These are phyloP conservation scores for Chrysodeixis includens DNA, from an alignment of 2,888 invertebrate species.

Conservation along the genomic window DNA sequence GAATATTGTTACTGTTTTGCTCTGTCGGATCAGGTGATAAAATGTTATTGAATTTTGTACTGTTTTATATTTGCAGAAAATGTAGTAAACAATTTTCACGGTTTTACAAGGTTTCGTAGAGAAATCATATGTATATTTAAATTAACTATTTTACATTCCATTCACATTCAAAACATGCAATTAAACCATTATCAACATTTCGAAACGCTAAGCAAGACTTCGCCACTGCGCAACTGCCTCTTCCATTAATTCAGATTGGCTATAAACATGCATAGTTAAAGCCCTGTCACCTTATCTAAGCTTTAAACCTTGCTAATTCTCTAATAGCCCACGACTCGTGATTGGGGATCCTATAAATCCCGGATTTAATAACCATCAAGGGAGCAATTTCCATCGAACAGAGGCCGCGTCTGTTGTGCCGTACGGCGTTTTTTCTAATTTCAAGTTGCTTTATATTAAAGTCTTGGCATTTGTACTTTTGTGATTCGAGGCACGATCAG, in stretches of 20 bases:
- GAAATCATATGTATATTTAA: too few relatives aligned
- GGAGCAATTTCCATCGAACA: constrained; percentile 63
- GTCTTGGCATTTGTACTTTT: constrained; percentile 65
- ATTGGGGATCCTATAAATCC: constrained; percentile 65
- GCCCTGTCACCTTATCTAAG: constrained; percentile 34
- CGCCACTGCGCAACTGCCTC: neutral
- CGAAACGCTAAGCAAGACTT: neutral
- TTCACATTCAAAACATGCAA: too few relatives aligned
- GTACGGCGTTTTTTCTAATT: constrained; percentile 66
- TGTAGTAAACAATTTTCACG: neutral
- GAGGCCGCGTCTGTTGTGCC: constrained; percentile 48
- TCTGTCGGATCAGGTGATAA: neutral
- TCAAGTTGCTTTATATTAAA: constrained; percentile 68
- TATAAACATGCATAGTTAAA: constrained; percentile 36
- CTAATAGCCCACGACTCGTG: constrained; percentile 62
- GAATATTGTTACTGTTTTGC: neutral
- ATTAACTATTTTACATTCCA: neutral
- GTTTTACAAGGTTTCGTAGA: too few relatives aligned
- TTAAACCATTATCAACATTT: neutral
- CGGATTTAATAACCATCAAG: constrained; percentile 72
- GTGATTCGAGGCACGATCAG: constrained; percentile 76
- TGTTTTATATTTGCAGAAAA: neutral
- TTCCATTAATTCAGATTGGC: neutral
- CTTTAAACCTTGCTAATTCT: constrained; percentile 62
- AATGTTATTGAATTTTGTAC: neutral